Percentiles rank a stretch among this genome's conserved stretches.
phyloP scores from a whole-genome alignment of 2,113 vertebrate genomes.

The Egretta garzetta region DNA sequence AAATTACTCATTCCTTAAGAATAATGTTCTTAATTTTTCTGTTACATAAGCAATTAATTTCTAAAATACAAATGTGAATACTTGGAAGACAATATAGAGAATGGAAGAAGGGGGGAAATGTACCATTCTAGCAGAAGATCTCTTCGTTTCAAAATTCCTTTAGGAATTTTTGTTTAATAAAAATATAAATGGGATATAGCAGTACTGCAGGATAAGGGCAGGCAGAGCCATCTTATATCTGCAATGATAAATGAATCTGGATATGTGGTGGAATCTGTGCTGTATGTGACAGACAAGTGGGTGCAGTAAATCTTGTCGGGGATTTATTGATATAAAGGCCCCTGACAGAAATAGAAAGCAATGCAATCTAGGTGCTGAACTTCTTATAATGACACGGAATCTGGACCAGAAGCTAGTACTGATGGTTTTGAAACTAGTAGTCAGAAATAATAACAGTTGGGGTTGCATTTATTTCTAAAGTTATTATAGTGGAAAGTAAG shows the following conservation, averaged over 20 bases:
- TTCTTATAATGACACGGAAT: background rate
- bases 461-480: background rate
- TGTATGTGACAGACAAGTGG: background rate
- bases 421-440: background rate
- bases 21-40: background rate
- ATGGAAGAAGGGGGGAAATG: background rate
- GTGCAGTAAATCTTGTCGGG: background rate
- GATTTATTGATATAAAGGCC: background rate
- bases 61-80: background rate
- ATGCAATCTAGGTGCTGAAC: background rate
- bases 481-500: background rate
- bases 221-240: background rate
- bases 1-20: background rate
- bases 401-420: background rate
- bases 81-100: background rate
- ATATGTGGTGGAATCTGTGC: rapidly evolving
- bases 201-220: background rate
- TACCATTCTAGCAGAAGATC: background rate
- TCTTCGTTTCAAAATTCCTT: background rate
- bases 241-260: background rate
- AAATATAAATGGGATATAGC: background rate
- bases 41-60: background rate
- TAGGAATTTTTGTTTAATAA: background rate
- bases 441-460: background rate
- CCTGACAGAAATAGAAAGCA: background rate